Base-by-base conservation (phyloP, 2,888 invertebrate genomes). In the Melipona bicolor region DNA sequence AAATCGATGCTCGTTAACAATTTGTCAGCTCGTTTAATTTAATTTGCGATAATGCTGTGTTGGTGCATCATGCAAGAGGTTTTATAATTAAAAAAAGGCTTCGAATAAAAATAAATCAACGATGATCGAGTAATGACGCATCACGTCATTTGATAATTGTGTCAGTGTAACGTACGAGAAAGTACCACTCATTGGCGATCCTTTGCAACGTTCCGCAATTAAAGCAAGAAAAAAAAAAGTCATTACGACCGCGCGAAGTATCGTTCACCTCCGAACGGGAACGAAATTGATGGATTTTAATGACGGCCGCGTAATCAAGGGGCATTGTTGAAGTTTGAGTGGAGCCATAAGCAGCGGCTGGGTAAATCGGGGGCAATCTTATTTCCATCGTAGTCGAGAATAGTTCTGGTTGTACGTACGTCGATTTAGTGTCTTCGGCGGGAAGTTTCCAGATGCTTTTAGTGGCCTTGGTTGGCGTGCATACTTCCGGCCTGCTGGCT, bases 371-470 rank as follows among this genome's bases (percentile, higher is more conserved):
- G 70, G 70, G 52, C 73, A 80, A 77, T 67, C 80, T 84, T 43
- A 71, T 78, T 84, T 69, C 82, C 62, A 54, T 67, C 70, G 64
- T 56, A 72, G 70, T 77, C 67, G 59, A 65, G 79, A 79, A 83
- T 85, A 87, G 85, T 88, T 77, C 84, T 61, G 73, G 78, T 68
- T 68, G 79, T 81, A 77, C 68, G 80, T 80, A 77, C 80, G 81
- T 83, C 83, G 87, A 76, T 81, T 87, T 80, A 82, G 81, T 85
- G 79, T 86, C 83, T 86, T 86, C 86, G 83, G 71, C 79, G 86
- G 84, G 79, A 89, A 89, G 89, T 89, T 89, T 83, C 88, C 76
- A 83, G 79, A 76, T 87, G 87, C 88, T 89, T 87, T 91, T 89
- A 90, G 89, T 84, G 77, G 81, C 78, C 74, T 81, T 82, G 81